Percentiles rank a stretch among this genome's conserved stretches.
These are phyloP conservation scores for Actinia tenebrosa DNA, from an alignment of 64 coral and sea anemone genomes.

Conservation along the genomic window DNA sequence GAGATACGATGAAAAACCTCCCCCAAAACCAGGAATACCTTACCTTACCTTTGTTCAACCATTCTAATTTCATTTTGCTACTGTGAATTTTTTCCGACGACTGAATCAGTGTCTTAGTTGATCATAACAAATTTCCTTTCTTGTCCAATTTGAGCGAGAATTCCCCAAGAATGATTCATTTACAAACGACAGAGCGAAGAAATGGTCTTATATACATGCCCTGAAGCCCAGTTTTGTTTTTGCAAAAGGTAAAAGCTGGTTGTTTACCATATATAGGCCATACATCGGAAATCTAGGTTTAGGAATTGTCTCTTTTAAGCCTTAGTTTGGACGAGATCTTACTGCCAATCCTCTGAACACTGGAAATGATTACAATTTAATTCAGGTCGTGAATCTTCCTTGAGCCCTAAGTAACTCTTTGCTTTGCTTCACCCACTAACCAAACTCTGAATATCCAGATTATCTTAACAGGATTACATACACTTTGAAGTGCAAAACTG, in stretches of 20 bases:
- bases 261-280: slow-evolving; percentile 12
- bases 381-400: not conserved
- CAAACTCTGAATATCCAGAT: slow-evolving; percentile 1
- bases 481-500: not conserved
- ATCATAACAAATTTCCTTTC: too few relatives aligned
- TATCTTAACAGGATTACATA: slow-evolving; percentile 5
- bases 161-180: not conserved
- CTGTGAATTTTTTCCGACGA: too few relatives aligned
- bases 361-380: slow-evolving; percentile 10
- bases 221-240: not conserved
- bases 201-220: not conserved
- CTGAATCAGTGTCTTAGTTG: too few relatives aligned
- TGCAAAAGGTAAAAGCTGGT: not conserved
- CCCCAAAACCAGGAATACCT: too few relatives aligned
- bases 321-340: slow-evolving; percentile 5
- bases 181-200: too few relatives aligned
- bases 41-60: too few relatives aligned
- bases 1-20: too few relatives aligned
- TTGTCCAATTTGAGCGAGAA: not conserved
- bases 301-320: slow-evolving; percentile 19
- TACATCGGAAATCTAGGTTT: slow-evolving; percentile 14
- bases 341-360: not conserved
- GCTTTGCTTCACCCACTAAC: slow-evolving; percentile 8
- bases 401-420: slow-evolving; percentile 18
- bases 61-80: too few relatives aligned